Evolutionary conservation across 2,797 vertebrate species (phyloP).

Genomic region (Ambastaia sidthimunki): DNA sequence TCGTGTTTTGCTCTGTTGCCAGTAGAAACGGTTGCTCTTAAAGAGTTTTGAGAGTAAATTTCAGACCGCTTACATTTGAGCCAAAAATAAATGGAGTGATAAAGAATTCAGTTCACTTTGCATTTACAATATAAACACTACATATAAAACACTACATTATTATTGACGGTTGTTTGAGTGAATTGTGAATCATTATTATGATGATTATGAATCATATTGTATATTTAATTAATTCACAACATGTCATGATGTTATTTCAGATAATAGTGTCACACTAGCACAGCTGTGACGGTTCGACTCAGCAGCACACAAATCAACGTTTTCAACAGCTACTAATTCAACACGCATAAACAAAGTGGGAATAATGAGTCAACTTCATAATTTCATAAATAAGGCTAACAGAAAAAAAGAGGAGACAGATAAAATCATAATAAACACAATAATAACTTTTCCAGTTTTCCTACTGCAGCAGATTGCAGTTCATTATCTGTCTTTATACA

Average conservation of each 20-base stretch:
- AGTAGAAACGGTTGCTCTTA: not conserved
- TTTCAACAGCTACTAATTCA: conserved; percentile 14
- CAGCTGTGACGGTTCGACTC: not conserved
- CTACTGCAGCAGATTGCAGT: conserved; percentile 63
- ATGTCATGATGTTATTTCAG: not conserved
- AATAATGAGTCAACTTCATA: conserved; percentile 20
- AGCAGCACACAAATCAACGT: not conserved
- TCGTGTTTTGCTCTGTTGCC: not conserved
- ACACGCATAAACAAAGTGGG: not conserved
- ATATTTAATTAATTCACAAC: too few species aligned
- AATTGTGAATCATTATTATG: too few species aligned
- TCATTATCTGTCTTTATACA: conserved; percentile 70
- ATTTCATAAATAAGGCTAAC: conserved; percentile 25
- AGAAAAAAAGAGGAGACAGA: conserved; percentile 6
- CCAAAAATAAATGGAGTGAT: not conserved
- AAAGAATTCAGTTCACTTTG: not conserved
- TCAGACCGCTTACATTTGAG: not conserved
- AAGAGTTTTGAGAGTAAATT: not conserved
- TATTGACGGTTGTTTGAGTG: too few species aligned
- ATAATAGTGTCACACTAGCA: not conserved
- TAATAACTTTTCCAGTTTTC: conserved; percentile 26
- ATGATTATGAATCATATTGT: too few species aligned
- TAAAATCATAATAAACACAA: conserved; percentile 36
- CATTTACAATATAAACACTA: not conserved
- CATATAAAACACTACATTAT: too few species aligned